phyloP scores from a whole-genome alignment of 2,888 invertebrate genomes.

The Microplitis deprimator region DNA sequence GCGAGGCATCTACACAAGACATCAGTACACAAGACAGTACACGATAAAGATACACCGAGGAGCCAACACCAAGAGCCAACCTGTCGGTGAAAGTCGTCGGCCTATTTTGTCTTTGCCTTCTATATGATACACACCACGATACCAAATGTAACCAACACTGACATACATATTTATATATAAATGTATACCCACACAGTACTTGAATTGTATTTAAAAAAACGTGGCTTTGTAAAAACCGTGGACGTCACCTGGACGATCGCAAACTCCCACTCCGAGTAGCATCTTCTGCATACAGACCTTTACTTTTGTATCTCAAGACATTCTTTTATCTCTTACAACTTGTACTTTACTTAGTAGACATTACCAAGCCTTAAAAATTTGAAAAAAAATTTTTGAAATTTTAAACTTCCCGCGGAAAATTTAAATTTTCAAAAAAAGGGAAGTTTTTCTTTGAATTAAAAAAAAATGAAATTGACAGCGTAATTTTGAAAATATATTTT shows the following conservation, averaged over 20 bases:
- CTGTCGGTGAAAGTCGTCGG: constrained; percentile 69
- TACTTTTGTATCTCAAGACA: not conserved
- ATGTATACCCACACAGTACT: not conserved
- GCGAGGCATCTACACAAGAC: too few relatives aligned
- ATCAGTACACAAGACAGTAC: too few relatives aligned
- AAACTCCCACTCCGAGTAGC: not conserved
- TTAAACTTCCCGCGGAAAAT: too few relatives aligned
- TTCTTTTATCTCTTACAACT: not conserved
- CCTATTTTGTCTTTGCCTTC: constrained; percentile 67
- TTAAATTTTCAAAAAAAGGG: too few relatives aligned
- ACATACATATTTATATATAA: not conserved
- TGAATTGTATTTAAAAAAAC: not conserved
- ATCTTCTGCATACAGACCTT: not conserved
- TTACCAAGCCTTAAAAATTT: not conserved
- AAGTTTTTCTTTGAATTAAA: too few relatives aligned
- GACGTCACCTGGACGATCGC: constrained; percentile 1
- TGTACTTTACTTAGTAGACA: not conserved
- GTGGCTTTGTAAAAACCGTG: not conserved
- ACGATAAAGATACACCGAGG: constrained; percentile 26
- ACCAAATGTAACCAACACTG: not conserved
- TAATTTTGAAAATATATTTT: too few relatives aligned
- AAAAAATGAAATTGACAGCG: too few relatives aligned
- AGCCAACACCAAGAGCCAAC: constrained; percentile 44
- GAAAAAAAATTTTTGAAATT: not conserved
- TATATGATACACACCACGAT: not conserved